Evolutionary conservation across 2,797 vertebrate genomes (phyloP).

Genomic region (Gallirallus australis): DNA sequence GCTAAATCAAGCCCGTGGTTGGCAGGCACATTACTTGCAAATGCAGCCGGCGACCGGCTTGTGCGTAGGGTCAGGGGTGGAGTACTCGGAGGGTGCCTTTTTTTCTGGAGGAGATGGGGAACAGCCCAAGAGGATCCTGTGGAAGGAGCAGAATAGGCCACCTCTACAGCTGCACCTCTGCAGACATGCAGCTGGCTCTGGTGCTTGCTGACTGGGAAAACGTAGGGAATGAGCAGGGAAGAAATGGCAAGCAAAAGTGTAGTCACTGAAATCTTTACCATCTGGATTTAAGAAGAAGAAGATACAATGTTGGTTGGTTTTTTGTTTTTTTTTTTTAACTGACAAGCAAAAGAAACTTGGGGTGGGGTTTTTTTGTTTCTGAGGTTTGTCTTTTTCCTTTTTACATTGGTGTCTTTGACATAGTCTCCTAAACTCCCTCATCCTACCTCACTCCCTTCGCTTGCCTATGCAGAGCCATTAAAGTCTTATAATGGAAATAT

Average conservation of each 20-base stretch:
- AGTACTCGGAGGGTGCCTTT: not conserved
- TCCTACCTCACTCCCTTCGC: not conserved
- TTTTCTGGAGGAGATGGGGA: not conserved
- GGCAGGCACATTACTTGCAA: not conserved
- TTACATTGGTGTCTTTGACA: not conserved
- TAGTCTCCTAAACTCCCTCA: not conserved
- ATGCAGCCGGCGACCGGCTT: not conserved
- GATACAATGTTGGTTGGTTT: not conserved
- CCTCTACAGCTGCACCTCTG: not conserved
- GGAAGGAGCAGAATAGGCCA: not conserved
- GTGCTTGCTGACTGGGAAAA: not conserved
- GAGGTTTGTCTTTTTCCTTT: rapidly evolving
- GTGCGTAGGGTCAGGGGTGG: not conserved
- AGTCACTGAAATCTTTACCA: not conserved
- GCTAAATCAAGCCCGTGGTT: not conserved
- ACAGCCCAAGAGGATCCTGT: not conserved
- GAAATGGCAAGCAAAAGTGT: not conserved
- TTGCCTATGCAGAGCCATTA: constrained; percentile 7
- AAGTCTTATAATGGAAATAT: constrained; percentile 56
- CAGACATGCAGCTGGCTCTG: rapidly evolving
- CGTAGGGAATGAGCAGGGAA: not conserved
- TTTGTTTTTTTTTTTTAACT: not conserved
- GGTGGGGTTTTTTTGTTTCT: not conserved
- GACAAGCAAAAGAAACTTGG: not conserved
- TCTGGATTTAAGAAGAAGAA: not conserved